Evolutionary conservation across 2,113 vertebrate genomes (phyloP).

Genomic region (Alectura lathami): DNA sequence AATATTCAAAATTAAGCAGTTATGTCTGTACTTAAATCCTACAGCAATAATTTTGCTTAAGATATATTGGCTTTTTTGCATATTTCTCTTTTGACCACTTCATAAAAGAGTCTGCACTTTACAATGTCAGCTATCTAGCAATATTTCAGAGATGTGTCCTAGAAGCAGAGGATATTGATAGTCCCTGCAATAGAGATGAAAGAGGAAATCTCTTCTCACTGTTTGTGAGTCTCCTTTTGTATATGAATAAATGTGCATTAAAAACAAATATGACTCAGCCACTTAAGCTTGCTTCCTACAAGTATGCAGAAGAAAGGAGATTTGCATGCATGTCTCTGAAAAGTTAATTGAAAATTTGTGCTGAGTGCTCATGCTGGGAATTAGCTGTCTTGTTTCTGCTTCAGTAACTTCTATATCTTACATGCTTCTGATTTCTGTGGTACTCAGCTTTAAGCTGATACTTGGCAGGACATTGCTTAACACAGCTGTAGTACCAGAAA

Average conservation of each 20-base stretch:
- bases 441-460: neutral
- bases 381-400: neutral
- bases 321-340: neutral
- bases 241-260: neutral
- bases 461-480: neutral
- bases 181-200: neutral
- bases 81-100: conserved; percentile 39
- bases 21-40: conserved; percentile 48
- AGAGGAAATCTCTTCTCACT: neutral
- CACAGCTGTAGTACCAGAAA: neutral
- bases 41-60: conserved; percentile 1
- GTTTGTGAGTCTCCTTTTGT: neutral
- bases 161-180: neutral
- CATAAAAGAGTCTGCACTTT: conserved; percentile 13
- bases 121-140: neutral
- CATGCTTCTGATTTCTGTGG: neutral
- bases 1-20: conserved; percentile 44
- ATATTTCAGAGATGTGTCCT: neutral
- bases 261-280: neutral
- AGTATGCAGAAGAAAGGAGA: neutral
- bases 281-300: neutral
- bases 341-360: neutral
- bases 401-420: neutral
- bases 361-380: neutral
- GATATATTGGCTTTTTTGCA: neutral